Evolutionary conservation across 2,888 invertebrate species (phyloP), one percentile per base, ranked within the genome.

Genomic region (Scaptomyza flava): DNA sequence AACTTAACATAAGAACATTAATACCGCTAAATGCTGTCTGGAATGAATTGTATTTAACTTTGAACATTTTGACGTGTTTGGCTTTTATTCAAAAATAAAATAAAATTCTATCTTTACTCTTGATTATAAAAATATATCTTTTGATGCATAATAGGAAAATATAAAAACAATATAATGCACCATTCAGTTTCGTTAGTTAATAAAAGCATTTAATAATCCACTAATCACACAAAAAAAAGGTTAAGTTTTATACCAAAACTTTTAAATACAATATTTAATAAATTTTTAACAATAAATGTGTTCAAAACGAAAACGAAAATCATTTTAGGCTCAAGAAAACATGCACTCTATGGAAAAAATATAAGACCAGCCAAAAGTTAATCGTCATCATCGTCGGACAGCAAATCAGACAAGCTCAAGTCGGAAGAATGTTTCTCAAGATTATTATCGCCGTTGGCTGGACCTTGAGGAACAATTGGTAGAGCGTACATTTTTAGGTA

Each of bases 371-470:
- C 70, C 68, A 64, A 77, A 48, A 59, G 43, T 63, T 68, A 57
- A 58, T 77, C 66, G 50, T 79, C 74, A 41, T 80, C 78, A 42
- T 71, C 66, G 23, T 66, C 69, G 27, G 81, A 74, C 42, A 81
- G 43, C 33, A 82, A 63, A 4, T 82, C 82, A 9, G 85, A 65
- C 11, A 82, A 61, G 38, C 82, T 82, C 1, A 85, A 51, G n/a
- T 82, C 82, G 8, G 82, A 82, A 17, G 82, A 82, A 7, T 63
- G 60, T 27, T 70, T 77, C 43, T 81, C 85, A 4, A 77, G 70
- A 14, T 51, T 57, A 6, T 66, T 45, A 7, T 27, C 54, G 34
- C 20, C 38, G 7, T 59, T 54, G 3, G 47, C 42, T 8, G 42
- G 56, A 8, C 50, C 53, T 8, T 51, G 27, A 2, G 53, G 5